Base-by-base conservation (phyloP, 2,888 invertebrate genomes). In the Callyntrura sp. region DNA sequence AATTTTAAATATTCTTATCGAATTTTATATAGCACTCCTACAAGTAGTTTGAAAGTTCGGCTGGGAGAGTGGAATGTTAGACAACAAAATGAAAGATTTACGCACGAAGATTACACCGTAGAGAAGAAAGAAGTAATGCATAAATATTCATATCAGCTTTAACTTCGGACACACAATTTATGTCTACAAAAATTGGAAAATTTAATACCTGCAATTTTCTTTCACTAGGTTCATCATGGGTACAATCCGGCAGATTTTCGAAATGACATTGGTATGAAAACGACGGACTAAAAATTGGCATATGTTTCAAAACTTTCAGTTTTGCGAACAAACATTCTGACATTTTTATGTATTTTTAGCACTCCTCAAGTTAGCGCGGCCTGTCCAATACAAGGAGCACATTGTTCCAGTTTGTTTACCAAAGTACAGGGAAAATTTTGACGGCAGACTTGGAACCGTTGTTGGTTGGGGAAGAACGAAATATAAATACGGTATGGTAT, bases 41-140 rank as follows among this genome's bases (percentile, higher is more conserved):
- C 98, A 94, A 97, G 96, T 78, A 98, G 98, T 94, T 96, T 98
- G 93, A 97, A 98, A 93, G 98, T 98, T 0, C 96, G 98, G 0
- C 95, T 98, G 0, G 98, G 98, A 0, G 98, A 98, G 94, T 98
- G 98, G 98, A 98, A 98, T 94, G 98, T 98, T 0, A 95, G 98
- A 0, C 98, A 97, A 83, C 96, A 97, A 20, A 97, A 97, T 14
- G 98, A 98, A 94, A 95, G 97, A 23, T 96, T 97, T 85, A 96
- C 97, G 0, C 98, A 98, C 94, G 98, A 98, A 94, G 98, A 98
- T 94, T 98, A 96, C 94, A 96, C 96, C 2, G 97, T 98, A 0
- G 98, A 98, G 94, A 95, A 98, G 82, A 98, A 98, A 94, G 98
- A 98, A 95, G 98, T 96, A 60, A 3, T 12, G 6, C 5, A 3